Conservation (phyloP, 2,797 vertebrate genomes). For the Gobio occitaniae region DNA sequence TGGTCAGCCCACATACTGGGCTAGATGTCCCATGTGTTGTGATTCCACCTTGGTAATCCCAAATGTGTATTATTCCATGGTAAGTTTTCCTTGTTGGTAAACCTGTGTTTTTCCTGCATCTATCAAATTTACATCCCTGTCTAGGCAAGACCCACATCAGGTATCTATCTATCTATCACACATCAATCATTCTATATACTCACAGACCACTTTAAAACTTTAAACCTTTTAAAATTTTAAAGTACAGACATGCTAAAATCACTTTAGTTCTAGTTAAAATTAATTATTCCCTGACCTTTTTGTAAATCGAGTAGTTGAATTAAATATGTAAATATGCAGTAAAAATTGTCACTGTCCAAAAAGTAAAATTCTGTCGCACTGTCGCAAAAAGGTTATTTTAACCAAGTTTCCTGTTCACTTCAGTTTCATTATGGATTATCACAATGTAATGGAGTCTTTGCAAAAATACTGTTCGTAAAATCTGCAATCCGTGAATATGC, state of each 20-base stretch:
- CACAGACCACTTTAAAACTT: neutral
- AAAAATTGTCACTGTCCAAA: neutral
- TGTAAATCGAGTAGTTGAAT: neutral
- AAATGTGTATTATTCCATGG: too few relatives aligned
- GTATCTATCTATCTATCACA: neutral
- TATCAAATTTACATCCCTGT: too few relatives aligned
- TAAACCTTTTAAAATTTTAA: neutral
- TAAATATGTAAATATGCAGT: neutral
- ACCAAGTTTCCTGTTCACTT: neutral
- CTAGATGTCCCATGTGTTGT: too few relatives aligned
- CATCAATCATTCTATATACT: neutral
- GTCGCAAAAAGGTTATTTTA: neutral
- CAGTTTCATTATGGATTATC: neutral
- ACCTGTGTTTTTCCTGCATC: too few relatives aligned
- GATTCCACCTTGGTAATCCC: too few relatives aligned
- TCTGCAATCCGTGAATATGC: neutral
- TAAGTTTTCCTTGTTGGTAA: too few relatives aligned
- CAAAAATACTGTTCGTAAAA: neutral
- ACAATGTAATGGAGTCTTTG: neutral
- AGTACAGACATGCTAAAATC: neutral
- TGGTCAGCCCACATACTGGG: too few relatives aligned
- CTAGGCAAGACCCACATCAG: too few relatives aligned
- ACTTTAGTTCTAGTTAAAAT: neutral
- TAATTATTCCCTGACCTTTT: neutral
- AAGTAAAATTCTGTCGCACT: neutral